Evolutionary conservation across 2,888 invertebrate species (phyloP), one percentile per base, ranked within the genome.

Genomic region (Xestia rhomboidea): DNA sequence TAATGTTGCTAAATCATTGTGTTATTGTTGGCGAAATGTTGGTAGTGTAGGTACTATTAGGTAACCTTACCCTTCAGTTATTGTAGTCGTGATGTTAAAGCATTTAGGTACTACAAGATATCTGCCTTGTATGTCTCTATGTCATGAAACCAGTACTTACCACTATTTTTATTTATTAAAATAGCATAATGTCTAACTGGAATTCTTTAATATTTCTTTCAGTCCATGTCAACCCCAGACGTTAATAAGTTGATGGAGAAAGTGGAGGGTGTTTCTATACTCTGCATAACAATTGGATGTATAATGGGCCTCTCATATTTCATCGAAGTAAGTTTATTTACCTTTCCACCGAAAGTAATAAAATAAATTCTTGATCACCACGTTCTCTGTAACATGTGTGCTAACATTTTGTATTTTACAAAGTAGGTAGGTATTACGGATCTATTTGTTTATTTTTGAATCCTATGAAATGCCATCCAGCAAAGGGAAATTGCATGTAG

Each of bases 171-270:
- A 49, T 49, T 49, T 8, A 49, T 0, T 18, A 21, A 7, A 49
- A 21, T 49, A 68, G n/a, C 7, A 57, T 57, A 69, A 67, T 44
- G 27, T 67, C 21, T 41, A 63, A 79, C 51, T 71, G 18, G 10
- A n/a, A 24, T 62, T 51, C 34, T 62, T 51, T 44, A 2, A 34
- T 54, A 21, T 63, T 44, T 71, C 8, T 90, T 91, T 72, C 86
- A 94, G 94, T 87, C 92, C 5, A 90, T 94, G 93, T 92, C 94
- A 8, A 84, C 89, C 73, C 85, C 91, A 24, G 87, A 94, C 80
- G 67, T 90, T 4, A 83, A 86, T 34, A 82, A 83, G 30, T 71
- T 94, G 46, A 91, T 93, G 91, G 85, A 82, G 15, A 92, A 91
- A 88, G 93, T 92, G 44, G 85, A 89, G 44, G 78, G 68, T 41